phyloP scores from a whole-genome alignment of 2,113 vertebrate species.

The Puntigrus tetrazona region DNA sequence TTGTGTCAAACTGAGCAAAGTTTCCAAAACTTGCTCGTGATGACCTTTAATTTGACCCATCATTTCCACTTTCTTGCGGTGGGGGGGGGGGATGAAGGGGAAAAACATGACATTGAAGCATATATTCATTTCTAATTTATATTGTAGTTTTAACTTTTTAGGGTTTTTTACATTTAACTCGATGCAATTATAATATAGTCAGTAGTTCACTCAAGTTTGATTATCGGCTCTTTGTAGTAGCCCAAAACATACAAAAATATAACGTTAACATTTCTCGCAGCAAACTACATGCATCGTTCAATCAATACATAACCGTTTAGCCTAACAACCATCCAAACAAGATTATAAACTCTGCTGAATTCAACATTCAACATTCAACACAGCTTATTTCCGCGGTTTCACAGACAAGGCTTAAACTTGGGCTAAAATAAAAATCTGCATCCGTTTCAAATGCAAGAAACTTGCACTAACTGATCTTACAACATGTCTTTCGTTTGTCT shows the following conservation, averaged over 20 bases:
- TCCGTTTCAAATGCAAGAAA: no score
- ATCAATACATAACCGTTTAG: background rate
- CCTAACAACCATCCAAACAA: background rate
- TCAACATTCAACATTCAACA: no score
- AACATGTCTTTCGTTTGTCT: no score
- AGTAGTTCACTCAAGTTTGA: background rate
- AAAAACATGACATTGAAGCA: background rate
- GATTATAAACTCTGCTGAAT: background rate
- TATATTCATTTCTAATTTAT: background rate
- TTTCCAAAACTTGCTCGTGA: background rate
- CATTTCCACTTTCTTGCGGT: background rate
- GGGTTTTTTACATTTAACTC: background rate
- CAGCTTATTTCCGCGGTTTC: no score
- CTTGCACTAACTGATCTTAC: no score
- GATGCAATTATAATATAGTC: background rate
- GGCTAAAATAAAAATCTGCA: no score
- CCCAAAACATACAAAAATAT: background rate
- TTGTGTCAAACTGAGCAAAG: background rate
- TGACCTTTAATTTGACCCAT: background rate
- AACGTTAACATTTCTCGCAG: background rate
- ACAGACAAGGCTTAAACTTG: no score
- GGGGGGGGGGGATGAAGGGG: background rate
- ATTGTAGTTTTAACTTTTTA: background rate
- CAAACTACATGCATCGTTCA: background rate
- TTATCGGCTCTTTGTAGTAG: background rate